Conservation (phyloP, 2,888 invertebrate species). For the Eupithecia exiguata region DNA sequence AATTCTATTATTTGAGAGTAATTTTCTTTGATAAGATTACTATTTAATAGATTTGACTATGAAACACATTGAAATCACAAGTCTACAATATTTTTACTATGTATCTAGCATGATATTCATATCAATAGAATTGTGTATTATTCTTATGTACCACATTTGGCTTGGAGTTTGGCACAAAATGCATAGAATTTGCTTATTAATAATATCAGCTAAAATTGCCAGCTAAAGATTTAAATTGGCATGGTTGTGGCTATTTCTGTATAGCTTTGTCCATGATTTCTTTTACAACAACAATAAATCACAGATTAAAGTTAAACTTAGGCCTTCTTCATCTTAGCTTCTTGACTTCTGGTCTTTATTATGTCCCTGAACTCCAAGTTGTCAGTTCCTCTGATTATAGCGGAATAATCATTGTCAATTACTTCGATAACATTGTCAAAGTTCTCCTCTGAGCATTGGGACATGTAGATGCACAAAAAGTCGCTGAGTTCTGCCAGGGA, state of each 20-base stretch:
- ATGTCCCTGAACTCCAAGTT: slow-evolving; percentile 53
- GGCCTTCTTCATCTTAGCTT: slow-evolving; percentile 1
- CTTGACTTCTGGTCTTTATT: slow-evolving; percentile 54
- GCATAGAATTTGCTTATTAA: not conserved
- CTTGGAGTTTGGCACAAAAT: not conserved
- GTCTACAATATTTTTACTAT: not conserved
- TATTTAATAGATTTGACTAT: not conserved
- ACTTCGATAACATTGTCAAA: slow-evolving; percentile 60
- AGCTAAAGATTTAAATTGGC: not conserved
- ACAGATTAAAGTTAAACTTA: slow-evolving; percentile 18
- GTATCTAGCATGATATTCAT: not conserved
- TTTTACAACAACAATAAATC: slow-evolving; percentile 13
- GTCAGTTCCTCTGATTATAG: slow-evolving; percentile 56
- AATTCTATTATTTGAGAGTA: too few relatives aligned
- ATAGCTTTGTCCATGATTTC: slow-evolving; percentile 23
- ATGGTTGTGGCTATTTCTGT: slow-evolving; percentile 19
- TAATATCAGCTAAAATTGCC: not conserved
- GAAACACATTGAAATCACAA: not conserved
- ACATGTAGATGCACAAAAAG: slow-evolving; percentile 62
- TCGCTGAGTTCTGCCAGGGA: slow-evolving; percentile 26
- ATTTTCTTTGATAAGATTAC: too few relatives aligned
- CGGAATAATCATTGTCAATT: slow-evolving; percentile 61
- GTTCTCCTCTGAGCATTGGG: slow-evolving; percentile 62
- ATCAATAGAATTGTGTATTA: not conserved
- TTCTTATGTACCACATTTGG: not conserved